These are phyloP conservation scores for Delichon dasypus DNA, from an alignment of 2,797 vertebrate species.

Conservation along the genomic window DNA sequence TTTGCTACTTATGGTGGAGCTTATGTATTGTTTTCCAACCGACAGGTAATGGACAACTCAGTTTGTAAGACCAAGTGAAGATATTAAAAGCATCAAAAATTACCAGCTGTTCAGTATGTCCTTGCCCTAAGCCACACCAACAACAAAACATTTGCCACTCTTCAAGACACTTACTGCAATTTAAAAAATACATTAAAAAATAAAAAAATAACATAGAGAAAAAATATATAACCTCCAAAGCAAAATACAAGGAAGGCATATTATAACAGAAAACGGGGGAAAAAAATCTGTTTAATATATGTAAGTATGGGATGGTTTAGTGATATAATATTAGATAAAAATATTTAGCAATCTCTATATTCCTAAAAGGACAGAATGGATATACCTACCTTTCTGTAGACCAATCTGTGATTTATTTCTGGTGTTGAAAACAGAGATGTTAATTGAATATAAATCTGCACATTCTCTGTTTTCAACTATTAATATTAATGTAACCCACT, in stretches of 20 bases:
- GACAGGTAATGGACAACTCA: background rate
- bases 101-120: background rate
- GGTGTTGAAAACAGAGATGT: background rate
- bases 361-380: background rate
- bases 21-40: background rate
- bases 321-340: background rate
- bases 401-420: background rate
- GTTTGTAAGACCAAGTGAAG: background rate
- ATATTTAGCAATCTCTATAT: background rate
- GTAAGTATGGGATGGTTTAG: background rate
- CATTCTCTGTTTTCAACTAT: background rate
- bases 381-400: background rate
- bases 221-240: background rate
- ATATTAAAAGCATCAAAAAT: background rate
- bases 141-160: background rate
- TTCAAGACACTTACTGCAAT: background rate
- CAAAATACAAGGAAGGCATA: background rate
- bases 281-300: background rate
- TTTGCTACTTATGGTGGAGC: background rate
- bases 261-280: background rate
- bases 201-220: background rate
- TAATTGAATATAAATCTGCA: background rate
- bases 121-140: background rate
- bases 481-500: background rate
- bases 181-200: background rate